phyloP scores from a whole-genome alignment of 2,113 vertebrate species.

The Chaenocephalus aceratus region DNA sequence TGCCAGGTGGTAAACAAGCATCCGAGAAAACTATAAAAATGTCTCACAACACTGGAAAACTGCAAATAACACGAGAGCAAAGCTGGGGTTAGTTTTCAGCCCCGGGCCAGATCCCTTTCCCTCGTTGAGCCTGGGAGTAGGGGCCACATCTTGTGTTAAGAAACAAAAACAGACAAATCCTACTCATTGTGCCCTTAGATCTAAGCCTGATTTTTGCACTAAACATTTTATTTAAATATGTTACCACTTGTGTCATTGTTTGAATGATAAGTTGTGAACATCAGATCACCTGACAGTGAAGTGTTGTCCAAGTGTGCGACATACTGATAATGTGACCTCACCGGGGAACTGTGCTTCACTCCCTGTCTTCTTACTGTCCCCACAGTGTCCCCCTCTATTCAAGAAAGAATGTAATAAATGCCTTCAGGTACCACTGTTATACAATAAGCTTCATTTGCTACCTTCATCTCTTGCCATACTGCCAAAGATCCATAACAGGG shows the following conservation, averaged over 20 bases:
- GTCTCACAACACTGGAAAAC: too few species aligned
- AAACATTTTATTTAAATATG: slow-evolving; percentile 9
- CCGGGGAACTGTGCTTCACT: slow-evolving; percentile 66
- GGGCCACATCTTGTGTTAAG: too few species aligned
- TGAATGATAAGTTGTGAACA: slow-evolving; percentile 39
- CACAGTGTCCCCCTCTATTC: slow-evolving; percentile 88
- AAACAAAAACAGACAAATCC: neutral
- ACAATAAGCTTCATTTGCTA: slow-evolving; percentile 73
- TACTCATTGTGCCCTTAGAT: neutral
- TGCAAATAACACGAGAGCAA: too few species aligned
- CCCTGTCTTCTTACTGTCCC: slow-evolving; percentile 82
- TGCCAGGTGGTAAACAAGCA: too few species aligned
- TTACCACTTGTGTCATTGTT: slow-evolving; percentile 42
- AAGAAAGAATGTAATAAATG: slow-evolving; percentile 91
- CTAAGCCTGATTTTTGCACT: slow-evolving; percentile 13
- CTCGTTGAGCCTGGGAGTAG: too few species aligned
- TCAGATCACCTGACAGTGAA: slow-evolving; percentile 29
- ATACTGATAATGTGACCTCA: slow-evolving; percentile 35
- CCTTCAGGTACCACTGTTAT: slow-evolving; percentile 85
- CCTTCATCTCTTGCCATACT: slow-evolving; percentile 66
- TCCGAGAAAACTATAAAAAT: too few species aligned
- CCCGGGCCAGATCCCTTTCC: too few species aligned
- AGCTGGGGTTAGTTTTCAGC: too few species aligned
- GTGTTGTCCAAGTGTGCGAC: slow-evolving; percentile 15
- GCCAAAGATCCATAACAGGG: slow-evolving; percentile 64